Evolutionary conservation across 2,113 vertebrate species (phyloP).

Genomic region (Aldabrachelys gigantea): DNA sequence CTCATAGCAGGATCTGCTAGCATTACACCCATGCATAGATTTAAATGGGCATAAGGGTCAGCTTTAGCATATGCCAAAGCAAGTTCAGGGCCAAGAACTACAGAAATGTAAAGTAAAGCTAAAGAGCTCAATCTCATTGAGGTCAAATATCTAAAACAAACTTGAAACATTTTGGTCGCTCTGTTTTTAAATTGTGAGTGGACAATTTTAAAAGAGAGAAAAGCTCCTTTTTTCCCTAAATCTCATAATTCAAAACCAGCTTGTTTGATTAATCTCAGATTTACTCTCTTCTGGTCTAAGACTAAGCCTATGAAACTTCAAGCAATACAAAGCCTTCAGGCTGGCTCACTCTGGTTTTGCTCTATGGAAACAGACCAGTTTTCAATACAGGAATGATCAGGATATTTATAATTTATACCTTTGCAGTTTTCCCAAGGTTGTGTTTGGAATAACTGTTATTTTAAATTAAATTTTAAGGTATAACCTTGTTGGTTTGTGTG

Average conservation of each 20-base stretch:
- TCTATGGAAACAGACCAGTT: background rate
- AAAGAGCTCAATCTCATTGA: background rate
- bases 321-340: background rate
- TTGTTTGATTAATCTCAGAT: background rate
- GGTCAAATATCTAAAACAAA: background rate
- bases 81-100: background rate
- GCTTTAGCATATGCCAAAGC: background rate
- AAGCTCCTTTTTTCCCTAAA: background rate
- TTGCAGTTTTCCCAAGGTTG: background rate
- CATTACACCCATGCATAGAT: accelerated
- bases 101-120: background rate
- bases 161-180: background rate
- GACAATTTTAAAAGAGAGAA: background rate
- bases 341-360: background rate
- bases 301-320: background rate
- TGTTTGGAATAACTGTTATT: background rate
- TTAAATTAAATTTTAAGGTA: background rate
- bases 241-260: background rate
- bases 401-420: background rate
- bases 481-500: background rate
- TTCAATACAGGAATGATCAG: background rate
- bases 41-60: background rate
- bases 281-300: background rate
- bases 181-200: background rate
- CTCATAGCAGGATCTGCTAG: background rate